Conservation (phyloP, 2,113 vertebrate species). For the Aix galericulata region DNA sequence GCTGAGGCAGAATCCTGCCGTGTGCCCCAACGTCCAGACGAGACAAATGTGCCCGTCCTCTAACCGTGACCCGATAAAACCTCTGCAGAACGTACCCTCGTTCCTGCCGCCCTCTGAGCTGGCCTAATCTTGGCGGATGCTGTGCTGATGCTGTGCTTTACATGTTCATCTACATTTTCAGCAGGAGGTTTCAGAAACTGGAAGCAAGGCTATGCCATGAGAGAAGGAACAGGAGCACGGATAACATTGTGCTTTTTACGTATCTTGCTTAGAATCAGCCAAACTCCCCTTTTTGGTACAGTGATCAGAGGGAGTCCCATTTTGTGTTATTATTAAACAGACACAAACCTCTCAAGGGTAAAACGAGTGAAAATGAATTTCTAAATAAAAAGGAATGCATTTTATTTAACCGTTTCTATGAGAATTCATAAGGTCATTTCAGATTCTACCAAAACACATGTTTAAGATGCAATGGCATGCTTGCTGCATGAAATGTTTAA, state of each 20-base stretch:
- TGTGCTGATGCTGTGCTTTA: neutral
- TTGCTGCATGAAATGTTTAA: neutral
- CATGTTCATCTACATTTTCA: neutral
- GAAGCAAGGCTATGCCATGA: fast-evolving
- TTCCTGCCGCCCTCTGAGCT: neutral
- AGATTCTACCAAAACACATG: too few relatives aligned
- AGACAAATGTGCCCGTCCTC: neutral
- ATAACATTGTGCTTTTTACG: neutral
- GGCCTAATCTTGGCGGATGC: neutral
- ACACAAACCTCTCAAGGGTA: neutral
- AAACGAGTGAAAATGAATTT: neutral
- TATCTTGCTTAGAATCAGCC: neutral
- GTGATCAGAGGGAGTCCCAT: neutral
- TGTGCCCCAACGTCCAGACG: neutral
- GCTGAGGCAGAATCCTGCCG: neutral
- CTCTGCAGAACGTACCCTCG: neutral
- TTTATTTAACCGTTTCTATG: neutral
- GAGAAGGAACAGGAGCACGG: neutral
- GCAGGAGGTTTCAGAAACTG: neutral
- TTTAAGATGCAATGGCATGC: neutral
- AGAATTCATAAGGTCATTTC: neutral
- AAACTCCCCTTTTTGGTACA: neutral
- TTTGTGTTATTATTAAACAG: neutral
- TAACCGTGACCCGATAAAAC: neutral
- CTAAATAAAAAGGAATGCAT: neutral